Evolutionary conservation across 2,888 invertebrate species (phyloP).

Genomic region (Nomada fabriciana): DNA sequence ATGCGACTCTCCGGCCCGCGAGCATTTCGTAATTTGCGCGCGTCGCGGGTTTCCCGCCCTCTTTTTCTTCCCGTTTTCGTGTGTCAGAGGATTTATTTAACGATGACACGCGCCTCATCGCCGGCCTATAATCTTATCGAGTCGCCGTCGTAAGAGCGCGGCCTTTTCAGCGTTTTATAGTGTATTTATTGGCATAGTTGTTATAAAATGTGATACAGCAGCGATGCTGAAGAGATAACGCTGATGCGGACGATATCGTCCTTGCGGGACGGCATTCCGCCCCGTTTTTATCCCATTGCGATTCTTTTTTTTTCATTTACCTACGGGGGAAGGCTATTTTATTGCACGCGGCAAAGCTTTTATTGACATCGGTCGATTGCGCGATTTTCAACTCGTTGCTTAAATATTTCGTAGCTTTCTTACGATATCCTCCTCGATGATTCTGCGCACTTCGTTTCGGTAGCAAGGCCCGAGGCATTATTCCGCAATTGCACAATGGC

Average conservation of each 20-base stretch:
- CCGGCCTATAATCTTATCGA: constrained; percentile 25
- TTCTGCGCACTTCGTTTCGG: no score
- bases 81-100: constrained; percentile 11
- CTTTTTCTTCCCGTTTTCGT: background rate
- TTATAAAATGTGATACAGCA: constrained; percentile 14
- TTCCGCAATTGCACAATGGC: no score
- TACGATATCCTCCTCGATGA: no score
- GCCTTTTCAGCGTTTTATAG: constrained; percentile 10
- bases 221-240: constrained; percentile 3
- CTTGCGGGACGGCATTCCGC: background rate
- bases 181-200: constrained; percentile 8
- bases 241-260: background rate
- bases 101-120: constrained; percentile 35
- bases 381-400: no score
- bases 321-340: no score
- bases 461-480: no score
- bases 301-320: no score
- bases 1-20: constrained; percentile 11
- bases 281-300: background rate
- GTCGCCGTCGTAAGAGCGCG: background rate
- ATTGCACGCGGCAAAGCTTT: no score
- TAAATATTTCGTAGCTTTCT: no score
- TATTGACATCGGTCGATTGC: no score
- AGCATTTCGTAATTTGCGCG: background rate
- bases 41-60: background rate